These are phyloP conservation scores for Drosophila pseudoobscura DNA, from an alignment of 1,140 invertebrate genomes.

Conservation along the genomic window DNA sequence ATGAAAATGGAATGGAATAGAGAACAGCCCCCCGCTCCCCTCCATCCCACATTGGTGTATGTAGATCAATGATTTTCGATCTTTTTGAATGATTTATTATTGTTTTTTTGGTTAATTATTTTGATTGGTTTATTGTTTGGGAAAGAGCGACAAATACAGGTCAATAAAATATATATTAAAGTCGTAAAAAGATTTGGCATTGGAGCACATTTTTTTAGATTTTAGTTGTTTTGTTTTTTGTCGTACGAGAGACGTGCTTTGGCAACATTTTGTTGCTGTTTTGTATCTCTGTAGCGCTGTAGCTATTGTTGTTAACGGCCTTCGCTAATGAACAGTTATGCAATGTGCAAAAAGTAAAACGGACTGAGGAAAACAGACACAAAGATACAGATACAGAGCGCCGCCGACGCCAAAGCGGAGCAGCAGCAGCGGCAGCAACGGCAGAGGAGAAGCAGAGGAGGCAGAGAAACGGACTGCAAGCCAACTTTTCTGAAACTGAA, in stretches of 20 bases:
- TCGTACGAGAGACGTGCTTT: conserved; percentile 50
- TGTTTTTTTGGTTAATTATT: too few relatives aligned
- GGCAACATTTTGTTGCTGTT: conserved; percentile 43
- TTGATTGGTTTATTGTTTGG: conserved; percentile 8
- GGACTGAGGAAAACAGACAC: conserved; percentile 30
- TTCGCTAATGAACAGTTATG: conserved; percentile 79
- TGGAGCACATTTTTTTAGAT: conserved; percentile 38
- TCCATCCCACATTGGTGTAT: too few relatives aligned
- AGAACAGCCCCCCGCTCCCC: too few relatives aligned
- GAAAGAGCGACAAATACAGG: conserved; percentile 4
- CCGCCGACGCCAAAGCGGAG: conserved; percentile 7
- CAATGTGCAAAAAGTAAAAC: conserved; percentile 70
- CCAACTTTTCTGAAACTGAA: conserved; percentile 47
- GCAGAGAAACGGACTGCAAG: conserved; percentile 36
- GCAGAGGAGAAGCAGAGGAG: conserved; percentile 13
- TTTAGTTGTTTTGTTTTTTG: conserved; percentile 8
- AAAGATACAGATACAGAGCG: not conserved
- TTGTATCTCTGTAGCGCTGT: conserved; percentile 28
- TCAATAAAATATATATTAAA: conserved; percentile 23
- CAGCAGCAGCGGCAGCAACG: conserved; percentile 2
- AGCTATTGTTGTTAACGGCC: conserved; percentile 60
- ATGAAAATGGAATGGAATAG: too few relatives aligned
- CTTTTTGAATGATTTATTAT: too few relatives aligned
- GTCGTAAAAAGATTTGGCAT: conserved; percentile 56
- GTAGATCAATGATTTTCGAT: too few relatives aligned